Evolutionary conservation across 2,888 invertebrate genomes (phyloP), one percentile per base, ranked within the genome.

Genomic region (Portevinia maculata): DNA sequence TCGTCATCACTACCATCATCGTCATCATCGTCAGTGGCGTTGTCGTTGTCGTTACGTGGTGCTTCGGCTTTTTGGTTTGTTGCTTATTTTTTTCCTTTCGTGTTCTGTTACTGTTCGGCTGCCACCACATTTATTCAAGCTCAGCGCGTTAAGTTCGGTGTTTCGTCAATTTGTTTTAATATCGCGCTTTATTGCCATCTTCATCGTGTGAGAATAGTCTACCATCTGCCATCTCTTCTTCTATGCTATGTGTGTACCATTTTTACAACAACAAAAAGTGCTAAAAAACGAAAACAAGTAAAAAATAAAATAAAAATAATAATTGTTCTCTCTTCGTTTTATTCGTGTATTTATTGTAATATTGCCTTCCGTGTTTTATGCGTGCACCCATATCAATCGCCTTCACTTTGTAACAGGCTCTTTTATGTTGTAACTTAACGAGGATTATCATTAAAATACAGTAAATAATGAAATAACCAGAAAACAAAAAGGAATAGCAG

Each of bases 121-220:
- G 62, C 65, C 81, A 70, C 75, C 52, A 24, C 81, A 81, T 71
- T 81, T 65, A 46, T 52, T 76, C 59, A 65, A 65, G 70, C 65
- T 81, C 70, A 70, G 81, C 75, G 76, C 65, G 59, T 64, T 48
- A 73, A 71, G 48, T 73, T 79, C 67, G 60, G 50, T 44, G 28
- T 71, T 44, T 79, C 64, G 76, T 65, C 81, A 76, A 81, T 81
- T 81, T 81, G 79, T 81, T 81, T 64, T 81, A 75, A 81, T 53
- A 81, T 70, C 76, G 70, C 53, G 64, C 65, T 60, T 81, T 75
- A 75, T 64, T 32, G 57, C 67, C 70, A 32, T 39, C 76, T 34
- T 57, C 53, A 60, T 48, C 74, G 62, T 69, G 39, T 41, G 46
- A 64, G 52, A 53, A 74, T 57, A 50, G 55, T 28, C 46, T 17